Percentiles rank a stretch among this genome's conserved stretches.
Conservation (phyloP, 1,140 invertebrate genomes). For the Ooceraea biroi region DNA sequence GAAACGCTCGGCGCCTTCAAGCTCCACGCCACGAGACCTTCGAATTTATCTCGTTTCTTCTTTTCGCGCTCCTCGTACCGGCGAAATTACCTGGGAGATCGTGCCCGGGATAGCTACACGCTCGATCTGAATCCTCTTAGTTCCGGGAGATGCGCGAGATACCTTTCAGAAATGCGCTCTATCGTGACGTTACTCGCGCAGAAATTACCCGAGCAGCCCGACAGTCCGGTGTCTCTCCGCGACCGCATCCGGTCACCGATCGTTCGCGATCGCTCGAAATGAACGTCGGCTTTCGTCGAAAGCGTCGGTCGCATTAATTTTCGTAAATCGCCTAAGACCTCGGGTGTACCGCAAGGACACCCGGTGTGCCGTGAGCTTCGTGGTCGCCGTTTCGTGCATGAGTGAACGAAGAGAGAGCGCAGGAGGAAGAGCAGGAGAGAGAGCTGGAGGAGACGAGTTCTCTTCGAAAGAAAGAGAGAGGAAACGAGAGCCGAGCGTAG, state of each 20-base stretch:
- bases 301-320: conserved; percentile 51
- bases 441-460: neutral
- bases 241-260: conserved; percentile 44
- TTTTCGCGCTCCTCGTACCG: conserved; percentile 3
- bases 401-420: neutral
- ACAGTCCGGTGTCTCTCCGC: conserved; percentile 43
- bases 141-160: conserved; percentile 38
- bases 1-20: conserved; percentile 60
- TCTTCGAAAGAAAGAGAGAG: conserved; percentile 31
- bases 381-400: conserved; percentile 29
- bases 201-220: conserved; percentile 36
- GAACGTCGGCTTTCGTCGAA: conserved; percentile 3
- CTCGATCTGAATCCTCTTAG: conserved; percentile 45
- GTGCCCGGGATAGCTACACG: conserved; percentile 51
- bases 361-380: conserved; percentile 32
- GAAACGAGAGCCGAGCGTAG: conserved; percentile 63
- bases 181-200: conserved; percentile 41
- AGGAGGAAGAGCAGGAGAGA: neutral
- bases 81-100: conserved; percentile 50
- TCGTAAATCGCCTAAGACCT: conserved; percentile 33
- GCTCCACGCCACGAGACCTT: conserved; percentile 51
- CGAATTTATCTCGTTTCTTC: conserved; percentile 65
- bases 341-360: conserved; percentile 46
- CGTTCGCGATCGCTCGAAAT: conserved; percentile 9
- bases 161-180: conserved; percentile 44